Percentiles rank a stretch among this genome's conserved stretches.
Conservation (phyloP, 2,113 vertebrate species). For the Erythrolamprus reginae region DNA sequence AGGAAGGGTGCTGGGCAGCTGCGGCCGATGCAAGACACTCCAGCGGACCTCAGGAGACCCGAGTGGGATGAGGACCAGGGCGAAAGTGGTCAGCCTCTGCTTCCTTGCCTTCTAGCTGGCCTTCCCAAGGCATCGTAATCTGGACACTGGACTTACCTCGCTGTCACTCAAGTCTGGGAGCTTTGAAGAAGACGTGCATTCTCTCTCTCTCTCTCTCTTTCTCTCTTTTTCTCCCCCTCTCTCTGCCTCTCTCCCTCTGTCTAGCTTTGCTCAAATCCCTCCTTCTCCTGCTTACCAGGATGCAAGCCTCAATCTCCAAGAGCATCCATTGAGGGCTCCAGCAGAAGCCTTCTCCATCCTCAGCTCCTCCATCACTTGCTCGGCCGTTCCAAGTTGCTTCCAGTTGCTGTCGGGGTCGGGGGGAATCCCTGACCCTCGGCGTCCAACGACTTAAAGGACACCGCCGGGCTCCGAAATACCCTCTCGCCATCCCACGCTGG, state of each 20-base stretch:
- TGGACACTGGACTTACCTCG: conserved; percentile 54
- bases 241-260: too few species aligned
- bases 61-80: not conserved
- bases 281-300: not conserved
- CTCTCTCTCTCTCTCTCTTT: not conserved
- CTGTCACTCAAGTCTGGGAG: not conserved
- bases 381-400: not conserved
- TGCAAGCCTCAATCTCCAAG: not conserved
- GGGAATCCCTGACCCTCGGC: not conserved
- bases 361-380: not conserved
- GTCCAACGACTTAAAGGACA: not conserved
- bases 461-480: not conserved
- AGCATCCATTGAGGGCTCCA: not conserved
- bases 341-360: not conserved
- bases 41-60: not conserved
- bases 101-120: conserved; percentile 64
- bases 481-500: not conserved
- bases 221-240: not conserved
- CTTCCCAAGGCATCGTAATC: conserved; percentile 54
- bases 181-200: not conserved
- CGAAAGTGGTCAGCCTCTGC: not conserved
- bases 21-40: conserved; percentile 6
- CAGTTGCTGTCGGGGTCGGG: not conserved
- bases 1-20: not conserved
- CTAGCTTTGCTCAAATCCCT: not conserved